Base-by-base conservation (phyloP, 1,140 invertebrate species). In the Antheraea mylitta region DNA sequence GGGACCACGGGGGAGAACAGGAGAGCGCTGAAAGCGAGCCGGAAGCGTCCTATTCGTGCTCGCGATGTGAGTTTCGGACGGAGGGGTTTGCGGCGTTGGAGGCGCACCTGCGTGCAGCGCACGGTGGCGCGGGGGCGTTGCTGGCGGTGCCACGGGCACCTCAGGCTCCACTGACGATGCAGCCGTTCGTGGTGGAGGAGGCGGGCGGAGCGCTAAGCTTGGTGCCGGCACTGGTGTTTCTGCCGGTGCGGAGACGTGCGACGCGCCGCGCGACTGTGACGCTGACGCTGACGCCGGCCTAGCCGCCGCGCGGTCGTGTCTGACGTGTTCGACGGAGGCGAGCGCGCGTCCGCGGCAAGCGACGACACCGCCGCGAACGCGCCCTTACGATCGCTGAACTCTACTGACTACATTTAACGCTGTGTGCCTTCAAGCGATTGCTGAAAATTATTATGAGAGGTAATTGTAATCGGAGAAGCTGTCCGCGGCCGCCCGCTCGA, bases 241-340 rank as follows among this genome's bases (percentile, higher is more conserved):
- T 99, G 83, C 98, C 98, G 58, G 98, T 99, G 68, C 95, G 96
- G 74, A 95, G 97, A 75, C 95, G 96, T 85, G 94, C 98, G 73
- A 95, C 94, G 77, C 95, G 95, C 80, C 94, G 95, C 69, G 94
- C 98, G 76, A 97, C 97, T 69, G 95, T 98, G 67, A 98, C 97
- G 83, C 98, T 99, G 87, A 97, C 95, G 77, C 95, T 99, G 65
- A 98, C 96, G 80, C 98, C 98, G 71, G 96, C 97, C 92, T 98
- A 95, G 82, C 72, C 74, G 72, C 73, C 72, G 69, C 70, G 72
- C 67, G 68, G 75, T 72, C 30, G 19, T 18, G 19, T n/a, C 30
- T 19, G 60, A 61, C 45, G 16, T 53, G 45, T 53, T 13, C 45
- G 45, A n/a, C 45, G 45, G 45, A 53, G 45, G 45, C 45, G 45